Base-by-base conservation (phyloP, 2,888 invertebrate genomes). In the Dermolepida albohirtum region DNA sequence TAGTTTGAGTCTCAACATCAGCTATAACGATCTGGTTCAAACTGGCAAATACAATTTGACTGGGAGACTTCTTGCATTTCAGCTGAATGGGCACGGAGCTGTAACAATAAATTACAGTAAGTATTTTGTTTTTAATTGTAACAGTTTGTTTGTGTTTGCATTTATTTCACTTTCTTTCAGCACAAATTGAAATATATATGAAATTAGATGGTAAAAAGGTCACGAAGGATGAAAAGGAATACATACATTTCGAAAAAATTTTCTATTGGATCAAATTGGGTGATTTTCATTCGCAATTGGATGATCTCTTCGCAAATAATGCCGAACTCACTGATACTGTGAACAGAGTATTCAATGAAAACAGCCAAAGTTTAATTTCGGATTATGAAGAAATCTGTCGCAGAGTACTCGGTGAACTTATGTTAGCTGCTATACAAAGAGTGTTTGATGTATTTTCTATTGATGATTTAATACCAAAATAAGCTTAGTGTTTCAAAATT, bases 31-130 rank as follows among this genome's bases (percentile, higher is more conserved):
- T 44, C 66, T 85, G 27, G 17, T 64, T n/a, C 66, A 68, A 8
- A 47, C 39, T 2, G 69, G 69, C 11, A 54, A 68, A 51, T 86
- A 85, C 71, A 84, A 84, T 41, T 81, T 86, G 1, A 83, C 83
- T 40, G 86, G 86, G 17, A 81, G 83, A 54, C 70, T 86, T 1
- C 74, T 86, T 1, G 74, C 85, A 17, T 74, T 86, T 12, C 83
- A 85, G 1, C 76, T 86, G 14, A 81, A 77, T 67, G 85, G 84
- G 7, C 76, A 76, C 67, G 86, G 86, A 41, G 79, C 75, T 55
- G 84, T 84, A 73, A 81, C 79, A 69, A 85, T 84, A 71, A 86
- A 85, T 70, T 84, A 85, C 73, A 84, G 86, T 86, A 76, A 82
- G 85, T 83, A 43, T 49, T 34, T 1, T 34, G 8, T 34, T 7